Percentiles rank a stretch among this genome's conserved stretches.
These are phyloP conservation scores for Battus philenor DNA, from an alignment of 1,140 invertebrate species.

Conservation along the genomic window DNA sequence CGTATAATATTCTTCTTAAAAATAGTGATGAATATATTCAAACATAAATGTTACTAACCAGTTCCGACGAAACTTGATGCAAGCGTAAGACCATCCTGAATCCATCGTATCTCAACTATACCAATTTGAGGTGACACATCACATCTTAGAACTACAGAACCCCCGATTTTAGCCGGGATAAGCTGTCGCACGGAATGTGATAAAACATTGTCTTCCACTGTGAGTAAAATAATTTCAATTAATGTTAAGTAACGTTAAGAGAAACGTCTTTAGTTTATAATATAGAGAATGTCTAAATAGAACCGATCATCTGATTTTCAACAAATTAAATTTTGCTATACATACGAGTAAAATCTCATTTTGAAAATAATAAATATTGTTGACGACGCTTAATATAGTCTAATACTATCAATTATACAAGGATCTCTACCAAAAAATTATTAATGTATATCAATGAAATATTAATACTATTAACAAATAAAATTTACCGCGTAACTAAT, in stretches of 20 bases:
- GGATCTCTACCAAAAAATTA: no score
- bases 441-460: no score
- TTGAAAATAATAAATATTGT: no score
- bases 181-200: constrained; percentile 52
- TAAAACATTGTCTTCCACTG: constrained; percentile 62
- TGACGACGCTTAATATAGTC: no score
- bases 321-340: no score
- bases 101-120: constrained; percentile 53
- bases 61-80: constrained; percentile 51
- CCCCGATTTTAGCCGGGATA: constrained; percentile 53
- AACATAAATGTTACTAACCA: constrained; percentile 30
- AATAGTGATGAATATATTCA: background rate
- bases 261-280: background rate
- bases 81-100: constrained; percentile 60
- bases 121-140: constrained; percentile 60
- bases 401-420: no score
- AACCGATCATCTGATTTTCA: no score
- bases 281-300: background rate
- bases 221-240: constrained; percentile 2
- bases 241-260: background rate
- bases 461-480: no score
- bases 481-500: no score
- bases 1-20: background rate
- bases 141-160: constrained; percentile 54
- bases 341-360: no score